Percentiles rank a stretch among this genome's conserved stretches.
Conservation (phyloP, 2,888 invertebrate genomes). For the Apotomis turbidana region DNA sequence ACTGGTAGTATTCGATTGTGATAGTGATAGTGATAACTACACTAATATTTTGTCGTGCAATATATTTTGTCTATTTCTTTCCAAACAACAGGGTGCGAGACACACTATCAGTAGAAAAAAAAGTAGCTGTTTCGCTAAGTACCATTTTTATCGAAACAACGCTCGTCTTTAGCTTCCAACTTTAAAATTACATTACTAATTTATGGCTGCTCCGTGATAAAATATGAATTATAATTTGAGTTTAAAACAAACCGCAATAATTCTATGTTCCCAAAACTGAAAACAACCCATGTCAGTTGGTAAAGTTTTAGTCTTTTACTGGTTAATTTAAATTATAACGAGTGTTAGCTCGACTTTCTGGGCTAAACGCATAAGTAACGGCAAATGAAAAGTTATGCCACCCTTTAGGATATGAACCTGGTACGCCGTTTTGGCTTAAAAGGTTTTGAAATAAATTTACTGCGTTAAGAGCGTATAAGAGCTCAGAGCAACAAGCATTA, state of each 20-base stretch:
- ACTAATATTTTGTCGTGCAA: too few relatives aligned
- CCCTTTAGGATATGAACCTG: slow-evolving; percentile 51
- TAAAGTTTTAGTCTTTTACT: slow-evolving; percentile 46
- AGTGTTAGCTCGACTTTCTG: slow-evolving; percentile 36
- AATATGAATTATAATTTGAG: slow-evolving; percentile 17
- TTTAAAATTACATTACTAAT: not conserved
- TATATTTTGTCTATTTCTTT: too few relatives aligned
- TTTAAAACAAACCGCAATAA: slow-evolving; percentile 38
- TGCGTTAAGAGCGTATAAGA: not conserved
- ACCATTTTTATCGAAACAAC: not conserved
- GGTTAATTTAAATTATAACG: slow-evolving; percentile 47
- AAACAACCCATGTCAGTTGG: slow-evolving; percentile 42
- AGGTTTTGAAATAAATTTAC: slow-evolving; percentile 21
- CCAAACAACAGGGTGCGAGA: too few relatives aligned
- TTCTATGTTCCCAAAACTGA: slow-evolving; percentile 32
- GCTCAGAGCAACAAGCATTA: not conserved
- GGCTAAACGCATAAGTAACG: slow-evolving; percentile 41
- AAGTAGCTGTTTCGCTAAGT: too few relatives aligned
- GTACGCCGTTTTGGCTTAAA: slow-evolving; percentile 18
- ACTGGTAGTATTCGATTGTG: too few relatives aligned
- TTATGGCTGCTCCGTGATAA: not conserved
- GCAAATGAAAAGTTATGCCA: slow-evolving; percentile 56
- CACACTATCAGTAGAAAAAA: too few relatives aligned
- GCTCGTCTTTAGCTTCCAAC: not conserved
- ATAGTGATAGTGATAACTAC: too few relatives aligned